Evolutionary conservation across 1,140 invertebrate species (phyloP).

Genomic region (Papilio polytes): DNA sequence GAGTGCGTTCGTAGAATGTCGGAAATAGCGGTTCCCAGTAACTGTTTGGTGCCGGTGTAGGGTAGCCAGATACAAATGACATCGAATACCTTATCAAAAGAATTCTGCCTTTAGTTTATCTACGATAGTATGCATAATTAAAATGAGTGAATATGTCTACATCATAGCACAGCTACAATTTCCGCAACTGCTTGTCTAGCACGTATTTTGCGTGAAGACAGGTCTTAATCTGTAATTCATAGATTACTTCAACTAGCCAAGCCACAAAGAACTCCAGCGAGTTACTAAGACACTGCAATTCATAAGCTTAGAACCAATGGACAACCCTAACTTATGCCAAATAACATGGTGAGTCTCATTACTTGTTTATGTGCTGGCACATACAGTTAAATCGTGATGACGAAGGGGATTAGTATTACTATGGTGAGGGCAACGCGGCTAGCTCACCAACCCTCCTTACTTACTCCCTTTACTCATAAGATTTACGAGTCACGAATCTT

Average conservation of each 20-base stretch:
- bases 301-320: not conserved
- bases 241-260: no score
- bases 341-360: not conserved
- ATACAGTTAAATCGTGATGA: not conserved
- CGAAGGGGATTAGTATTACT: constrained; percentile 7
- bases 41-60: constrained; percentile 54
- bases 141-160: not conserved
- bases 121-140: not conserved
- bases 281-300: not conserved
- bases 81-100: not conserved
- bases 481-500: not conserved
- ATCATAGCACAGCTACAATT: no score
- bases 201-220: no score
- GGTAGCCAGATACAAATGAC: not conserved
- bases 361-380: not conserved
- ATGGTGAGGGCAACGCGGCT: not conserved
- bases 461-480: constrained; percentile 1
- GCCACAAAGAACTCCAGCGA: no score
- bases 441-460: constrained; percentile 3
- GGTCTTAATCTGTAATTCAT: no score
- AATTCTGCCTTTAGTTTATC: not conserved
- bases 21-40: constrained; percentile 81
- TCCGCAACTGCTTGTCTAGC: no score
- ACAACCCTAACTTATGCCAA: not conserved
- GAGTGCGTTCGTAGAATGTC: constrained; percentile 74